A percentile compares a stretch with the other conserved stretches of the same genome.
Conservation (phyloP, 2,797 vertebrate genomes). For the Chrysocyon brachyurus region DNA sequence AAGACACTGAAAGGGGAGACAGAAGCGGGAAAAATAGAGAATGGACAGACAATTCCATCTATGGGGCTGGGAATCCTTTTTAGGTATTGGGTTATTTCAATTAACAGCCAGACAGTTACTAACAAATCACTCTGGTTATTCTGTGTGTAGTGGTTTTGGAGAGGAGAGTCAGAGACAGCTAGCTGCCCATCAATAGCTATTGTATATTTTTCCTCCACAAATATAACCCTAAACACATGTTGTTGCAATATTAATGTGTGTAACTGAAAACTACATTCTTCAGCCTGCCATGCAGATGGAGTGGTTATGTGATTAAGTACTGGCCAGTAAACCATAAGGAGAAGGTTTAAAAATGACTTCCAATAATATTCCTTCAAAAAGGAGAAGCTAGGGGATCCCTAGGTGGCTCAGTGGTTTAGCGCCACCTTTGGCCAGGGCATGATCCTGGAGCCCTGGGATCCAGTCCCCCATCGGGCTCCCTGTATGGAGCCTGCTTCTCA, state of each 20-base stretch:
- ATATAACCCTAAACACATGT: neutral
- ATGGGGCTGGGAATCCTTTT: neutral
- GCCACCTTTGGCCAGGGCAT: too few species aligned
- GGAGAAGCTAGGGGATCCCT: neutral
- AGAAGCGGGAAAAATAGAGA: neutral
- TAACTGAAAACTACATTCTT: neutral
- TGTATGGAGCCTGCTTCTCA: too few species aligned
- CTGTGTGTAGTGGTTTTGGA: neutral
- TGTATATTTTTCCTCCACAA: neutral
- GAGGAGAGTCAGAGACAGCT: neutral
- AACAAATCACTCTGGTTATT: neutral
- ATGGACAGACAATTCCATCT: neutral
- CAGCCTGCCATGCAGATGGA: neutral
- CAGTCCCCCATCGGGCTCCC: too few species aligned
- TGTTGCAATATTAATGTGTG: neutral
- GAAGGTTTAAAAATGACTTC: neutral
- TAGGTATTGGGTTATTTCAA: neutral
- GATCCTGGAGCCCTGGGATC: too few species aligned
- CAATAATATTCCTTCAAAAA: neutral
- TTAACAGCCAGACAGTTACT: neutral
- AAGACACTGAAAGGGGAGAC: neutral
- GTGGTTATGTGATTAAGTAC: neutral
- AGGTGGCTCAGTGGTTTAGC: too few species aligned
- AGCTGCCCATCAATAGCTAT: neutral
- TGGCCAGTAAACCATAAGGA: neutral